These are phyloP conservation scores for Speoplatyrhinus poulsoni DNA, from an alignment of 2,113 vertebrate species.

Conservation along the genomic window DNA sequence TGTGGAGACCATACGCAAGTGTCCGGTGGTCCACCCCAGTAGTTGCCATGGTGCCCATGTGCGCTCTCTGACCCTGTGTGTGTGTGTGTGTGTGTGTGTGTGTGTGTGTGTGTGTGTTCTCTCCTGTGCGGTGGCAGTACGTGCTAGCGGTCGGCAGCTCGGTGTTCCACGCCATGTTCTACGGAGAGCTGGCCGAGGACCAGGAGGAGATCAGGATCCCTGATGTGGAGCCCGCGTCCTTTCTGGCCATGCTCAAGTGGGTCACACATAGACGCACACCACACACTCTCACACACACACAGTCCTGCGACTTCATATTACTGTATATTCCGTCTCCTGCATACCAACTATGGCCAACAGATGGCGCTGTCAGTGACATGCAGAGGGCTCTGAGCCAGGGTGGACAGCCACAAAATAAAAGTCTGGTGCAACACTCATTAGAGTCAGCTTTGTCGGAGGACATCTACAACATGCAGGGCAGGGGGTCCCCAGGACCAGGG, in stretches of 20 bases:
- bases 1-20: no score
- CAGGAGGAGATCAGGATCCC: constrained; percentile 98
- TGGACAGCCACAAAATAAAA: not conserved
- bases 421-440: no score
- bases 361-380: not conserved
- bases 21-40: no score
- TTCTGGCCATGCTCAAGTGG: constrained; percentile 97
- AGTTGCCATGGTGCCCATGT: no score
- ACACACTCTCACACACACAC: not conserved
- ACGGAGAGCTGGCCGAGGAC: constrained; percentile 97
- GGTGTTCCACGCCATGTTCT: constrained; percentile 99
- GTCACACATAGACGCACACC: constrained; percentile 30
- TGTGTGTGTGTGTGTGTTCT: no score
- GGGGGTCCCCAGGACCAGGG: no score
- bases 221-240: constrained; percentile 95
- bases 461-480: no score
- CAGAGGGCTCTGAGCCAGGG: not conserved
- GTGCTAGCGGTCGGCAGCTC: constrained; percentile 98
- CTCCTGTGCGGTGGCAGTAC: constrained; percentile 74
- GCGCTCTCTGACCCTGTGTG: no score
- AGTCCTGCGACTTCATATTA: no score
- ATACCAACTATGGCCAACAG: not conserved
- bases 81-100: no score
- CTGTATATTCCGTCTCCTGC: not conserved
- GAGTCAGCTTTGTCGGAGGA: no score